These are phyloP conservation scores for Virgularia gustaviana DNA, from an alignment of 92 coral and sea anemone species.

Conservation along the genomic window DNA sequence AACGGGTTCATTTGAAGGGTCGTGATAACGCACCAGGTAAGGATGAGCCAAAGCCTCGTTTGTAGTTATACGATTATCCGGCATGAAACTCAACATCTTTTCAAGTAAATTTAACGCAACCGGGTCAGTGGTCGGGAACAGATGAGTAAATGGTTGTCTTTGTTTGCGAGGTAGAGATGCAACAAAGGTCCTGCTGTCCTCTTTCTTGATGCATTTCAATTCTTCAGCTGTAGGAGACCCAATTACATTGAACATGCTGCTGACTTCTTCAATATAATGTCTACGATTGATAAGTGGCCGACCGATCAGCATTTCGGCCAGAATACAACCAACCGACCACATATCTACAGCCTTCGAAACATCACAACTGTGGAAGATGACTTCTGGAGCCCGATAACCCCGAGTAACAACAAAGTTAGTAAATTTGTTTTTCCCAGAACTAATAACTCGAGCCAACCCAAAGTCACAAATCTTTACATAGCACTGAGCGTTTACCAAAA, in stretches of 20 bases:
- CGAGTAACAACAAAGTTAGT: conserved; percentile 21
- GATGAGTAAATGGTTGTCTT: conserved; percentile 3
- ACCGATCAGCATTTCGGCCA: conserved; percentile 30
- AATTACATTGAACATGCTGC: conserved; percentile 8
- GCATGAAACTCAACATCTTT: conserved; percentile 23
- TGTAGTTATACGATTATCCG: conserved; percentile 12
- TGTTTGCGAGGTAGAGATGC: conserved; percentile 1
- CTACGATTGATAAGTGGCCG: conserved; percentile 12
- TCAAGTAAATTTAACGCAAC: conserved; percentile 29
- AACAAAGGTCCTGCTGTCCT: conserved; percentile 4
- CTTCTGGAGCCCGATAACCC: conserved; percentile 38
- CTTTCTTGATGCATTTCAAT: background rate
- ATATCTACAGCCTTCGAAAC: conserved; percentile 29
- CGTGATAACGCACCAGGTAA: conserved; percentile 26
- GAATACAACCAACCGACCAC: conserved; percentile 41
- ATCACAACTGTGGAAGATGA: conserved; percentile 6
- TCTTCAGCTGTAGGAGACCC: conserved; percentile 33
- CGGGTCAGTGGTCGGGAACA: conserved; percentile 24
- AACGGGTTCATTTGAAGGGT: conserved; percentile 22
- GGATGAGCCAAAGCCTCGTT: conserved; percentile 22
- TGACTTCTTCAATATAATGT: conserved; percentile 32
- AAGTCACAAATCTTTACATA: conserved; percentile 35
- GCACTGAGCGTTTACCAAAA: conserved; percentile 20
- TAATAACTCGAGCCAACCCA: conserved; percentile 26
- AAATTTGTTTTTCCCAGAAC: background rate